A percentile compares a stretch with the other conserved stretches of the same genome.
Conservation (phyloP, 2,888 invertebrate genomes). For the Pseudanteris insignis region DNA sequence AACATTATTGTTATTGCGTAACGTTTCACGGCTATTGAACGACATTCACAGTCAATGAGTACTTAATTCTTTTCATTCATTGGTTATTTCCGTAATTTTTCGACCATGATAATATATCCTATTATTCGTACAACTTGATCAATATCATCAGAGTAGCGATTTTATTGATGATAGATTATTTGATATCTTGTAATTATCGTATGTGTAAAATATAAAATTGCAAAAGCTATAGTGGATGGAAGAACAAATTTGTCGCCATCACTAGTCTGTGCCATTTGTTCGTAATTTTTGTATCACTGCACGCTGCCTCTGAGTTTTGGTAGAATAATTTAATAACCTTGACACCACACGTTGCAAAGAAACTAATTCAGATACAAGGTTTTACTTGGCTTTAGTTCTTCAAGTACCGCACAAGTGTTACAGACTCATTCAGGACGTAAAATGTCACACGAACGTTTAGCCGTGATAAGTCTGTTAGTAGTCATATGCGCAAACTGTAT, state of each 20-base stretch:
- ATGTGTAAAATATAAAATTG: not conserved
- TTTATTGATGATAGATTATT: not conserved
- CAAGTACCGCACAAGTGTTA: slow-evolving; percentile 25
- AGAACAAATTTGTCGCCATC: too few species aligned
- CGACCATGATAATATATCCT: not conserved
- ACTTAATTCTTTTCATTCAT: too few species aligned
- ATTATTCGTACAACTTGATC: too few species aligned
- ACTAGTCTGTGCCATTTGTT: too few species aligned
- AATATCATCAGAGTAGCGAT: not conserved
- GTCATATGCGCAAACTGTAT: slow-evolving; percentile 4
- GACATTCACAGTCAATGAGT: slow-evolving; percentile 2
- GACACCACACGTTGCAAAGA: slow-evolving; percentile 35
- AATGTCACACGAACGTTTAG: slow-evolving; percentile 27
- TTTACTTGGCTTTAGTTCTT: slow-evolving; percentile 39
- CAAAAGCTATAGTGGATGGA: not conserved
- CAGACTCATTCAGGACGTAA: slow-evolving; percentile 18
- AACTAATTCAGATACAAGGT: slow-evolving; percentile 39
- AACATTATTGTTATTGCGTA: slow-evolving; percentile 21
- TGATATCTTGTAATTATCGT: too few species aligned
- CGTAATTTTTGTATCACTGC: too few species aligned
- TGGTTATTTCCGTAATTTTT: not conserved
- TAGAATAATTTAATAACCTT: slow-evolving; percentile 31
- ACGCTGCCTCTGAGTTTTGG: slow-evolving; percentile 17
- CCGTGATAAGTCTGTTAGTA: slow-evolving; percentile 7
- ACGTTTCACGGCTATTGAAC: slow-evolving; percentile 18